These are phyloP conservation scores for Malurus cyaneus DNA, from an alignment of 2,113 vertebrate genomes.

Conservation along the genomic window DNA sequence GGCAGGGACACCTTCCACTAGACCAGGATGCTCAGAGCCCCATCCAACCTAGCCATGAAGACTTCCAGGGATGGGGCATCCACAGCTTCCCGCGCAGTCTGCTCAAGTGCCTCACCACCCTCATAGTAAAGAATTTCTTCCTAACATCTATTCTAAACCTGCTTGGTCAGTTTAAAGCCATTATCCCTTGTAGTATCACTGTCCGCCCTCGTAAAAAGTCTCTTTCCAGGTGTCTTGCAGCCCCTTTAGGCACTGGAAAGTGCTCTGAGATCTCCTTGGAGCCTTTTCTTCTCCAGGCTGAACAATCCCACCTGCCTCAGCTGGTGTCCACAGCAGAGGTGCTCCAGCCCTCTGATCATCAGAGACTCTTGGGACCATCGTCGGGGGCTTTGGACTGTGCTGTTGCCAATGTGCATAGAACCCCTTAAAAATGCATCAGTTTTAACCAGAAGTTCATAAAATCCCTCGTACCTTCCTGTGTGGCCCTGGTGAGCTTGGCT, in stretches of 20 bases:
- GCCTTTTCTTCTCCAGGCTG: neutral
- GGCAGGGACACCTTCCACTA: neutral
- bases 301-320: neutral
- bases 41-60: neutral
- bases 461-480: slow-evolving; percentile 86
- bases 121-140: neutral
- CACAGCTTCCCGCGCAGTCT: neutral
- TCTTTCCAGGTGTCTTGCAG: neutral
- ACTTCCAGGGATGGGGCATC: neutral
- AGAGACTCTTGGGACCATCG: neutral
- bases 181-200: neutral
- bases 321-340: neutral
- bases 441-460: neutral
- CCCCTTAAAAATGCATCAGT: neutral
- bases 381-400: neutral
- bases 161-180: neutral
- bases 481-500: slow-evolving; percentile 90
- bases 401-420: neutral
- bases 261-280: neutral
- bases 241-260: neutral
- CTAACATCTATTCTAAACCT: neutral
- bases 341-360: neutral
- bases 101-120: neutral
- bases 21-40: neutral
- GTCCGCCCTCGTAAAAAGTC: neutral